These are phyloP conservation scores for Lasioglossum pauxillum DNA, from an alignment of 2,888 invertebrate species.

Conservation along the genomic window DNA sequence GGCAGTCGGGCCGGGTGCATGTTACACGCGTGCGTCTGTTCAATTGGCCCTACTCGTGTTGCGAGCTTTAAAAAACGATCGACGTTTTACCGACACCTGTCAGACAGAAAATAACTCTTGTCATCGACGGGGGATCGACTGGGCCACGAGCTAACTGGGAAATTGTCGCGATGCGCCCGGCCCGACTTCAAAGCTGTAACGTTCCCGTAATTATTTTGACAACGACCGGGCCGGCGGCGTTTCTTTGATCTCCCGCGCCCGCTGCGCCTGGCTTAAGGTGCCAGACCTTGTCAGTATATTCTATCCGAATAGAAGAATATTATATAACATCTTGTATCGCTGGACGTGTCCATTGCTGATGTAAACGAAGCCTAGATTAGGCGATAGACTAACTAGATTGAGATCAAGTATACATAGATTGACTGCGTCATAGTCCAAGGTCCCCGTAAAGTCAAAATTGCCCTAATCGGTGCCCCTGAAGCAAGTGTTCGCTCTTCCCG, in stretches of 20 bases:
- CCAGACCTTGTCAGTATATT: not conserved
- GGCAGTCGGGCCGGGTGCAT: slow-evolving; percentile 44
- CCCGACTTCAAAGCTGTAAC: slow-evolving; percentile 28
- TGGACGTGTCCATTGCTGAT: not conserved
- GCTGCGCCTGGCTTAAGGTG: not conserved
- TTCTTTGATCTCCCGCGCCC: slow-evolving; percentile 29
- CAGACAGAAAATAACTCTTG: slow-evolving; percentile 71
- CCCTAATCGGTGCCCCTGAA: not conserved
- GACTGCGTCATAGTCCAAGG: not conserved
- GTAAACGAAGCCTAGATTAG: not conserved
- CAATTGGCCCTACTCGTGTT: slow-evolving; percentile 63
- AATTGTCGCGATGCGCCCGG: slow-evolving; percentile 40
- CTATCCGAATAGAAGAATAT: not conserved
- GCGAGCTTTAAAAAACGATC: slow-evolving; percentile 63
- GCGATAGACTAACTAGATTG: not conserved
- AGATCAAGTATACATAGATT: not conserved
- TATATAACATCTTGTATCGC: too few relatives aligned
- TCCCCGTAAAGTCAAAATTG: not conserved
- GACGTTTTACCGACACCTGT: slow-evolving; percentile 70
- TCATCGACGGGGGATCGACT: slow-evolving; percentile 65
- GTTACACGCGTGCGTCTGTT: slow-evolving; percentile 60
- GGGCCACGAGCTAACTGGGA: slow-evolving; percentile 33
- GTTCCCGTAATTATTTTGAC: slow-evolving; percentile 21
- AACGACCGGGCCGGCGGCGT: not conserved
- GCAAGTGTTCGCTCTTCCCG: not conserved